Conservation (phyloP, 2,888 invertebrate species). For the Cloeon dipterum region DNA sequence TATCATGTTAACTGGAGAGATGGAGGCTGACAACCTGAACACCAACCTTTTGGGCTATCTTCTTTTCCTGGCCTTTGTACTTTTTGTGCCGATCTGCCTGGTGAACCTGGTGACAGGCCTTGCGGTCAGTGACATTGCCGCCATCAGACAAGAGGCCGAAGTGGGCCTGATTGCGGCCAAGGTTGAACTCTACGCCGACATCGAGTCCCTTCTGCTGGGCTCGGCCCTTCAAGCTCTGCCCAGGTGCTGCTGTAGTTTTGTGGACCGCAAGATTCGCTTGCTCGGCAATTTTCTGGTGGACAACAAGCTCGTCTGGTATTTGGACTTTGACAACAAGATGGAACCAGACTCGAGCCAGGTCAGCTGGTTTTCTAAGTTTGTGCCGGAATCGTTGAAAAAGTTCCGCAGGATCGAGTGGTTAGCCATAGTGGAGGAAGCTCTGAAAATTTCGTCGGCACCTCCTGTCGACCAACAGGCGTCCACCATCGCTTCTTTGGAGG, state of each 20-base stretch:
- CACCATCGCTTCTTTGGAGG: too few species aligned
- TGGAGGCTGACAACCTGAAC: conserved; percentile 53
- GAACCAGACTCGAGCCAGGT: background rate
- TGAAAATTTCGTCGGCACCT: too few species aligned
- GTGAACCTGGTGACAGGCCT: conserved; percentile 65
- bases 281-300: background rate
- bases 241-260: background rate
- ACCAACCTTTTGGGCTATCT: conserved; percentile 47
- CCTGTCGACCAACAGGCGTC: too few species aligned
- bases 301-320: background rate
- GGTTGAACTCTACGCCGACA: conserved; percentile 44
- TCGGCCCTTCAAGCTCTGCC: conserved; percentile 6
- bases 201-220: conserved; percentile 45
- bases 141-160: conserved; percentile 56
- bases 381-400: background rate
- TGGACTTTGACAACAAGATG: conserved; percentile 1
- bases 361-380: background rate
- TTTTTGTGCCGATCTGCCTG: conserved; percentile 59
- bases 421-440: background rate
- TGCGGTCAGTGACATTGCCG: conserved; percentile 58
- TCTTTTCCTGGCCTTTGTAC: conserved; percentile 56
- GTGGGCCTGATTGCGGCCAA: conserved; percentile 50
- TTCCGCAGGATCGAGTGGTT: background rate
- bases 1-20: conserved; percentile 71
- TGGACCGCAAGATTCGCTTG: background rate